These are phyloP conservation scores for Anastatus disparis DNA, from an alignment of 1,140 invertebrate genomes.

Conservation along the genomic window DNA sequence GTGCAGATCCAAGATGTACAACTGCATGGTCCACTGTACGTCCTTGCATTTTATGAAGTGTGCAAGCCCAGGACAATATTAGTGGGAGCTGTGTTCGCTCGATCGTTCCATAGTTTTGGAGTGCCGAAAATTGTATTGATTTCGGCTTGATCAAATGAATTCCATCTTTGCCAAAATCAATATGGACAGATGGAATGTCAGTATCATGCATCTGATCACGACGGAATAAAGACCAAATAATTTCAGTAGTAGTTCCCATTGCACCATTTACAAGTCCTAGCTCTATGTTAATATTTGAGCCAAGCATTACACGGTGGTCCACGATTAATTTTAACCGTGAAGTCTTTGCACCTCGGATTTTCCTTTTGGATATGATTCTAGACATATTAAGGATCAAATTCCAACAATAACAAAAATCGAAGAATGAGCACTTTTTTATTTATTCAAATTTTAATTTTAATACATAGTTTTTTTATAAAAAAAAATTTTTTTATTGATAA, in stretches of 20 bases:
- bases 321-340: too few relatives aligned
- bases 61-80: not conserved
- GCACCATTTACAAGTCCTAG: not conserved
- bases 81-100: not conserved
- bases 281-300: not conserved
- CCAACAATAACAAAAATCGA: too few relatives aligned
- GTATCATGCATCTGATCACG: not conserved
- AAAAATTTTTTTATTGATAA: too few relatives aligned
- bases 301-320: not conserved
- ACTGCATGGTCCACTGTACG: not conserved
- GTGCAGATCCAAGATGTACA: not conserved
- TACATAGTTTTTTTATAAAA: too few relatives aligned
- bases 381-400: too few relatives aligned
- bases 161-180: not conserved
- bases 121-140: not conserved
- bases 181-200: not conserved
- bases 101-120: not conserved
- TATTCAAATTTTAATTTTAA: too few relatives aligned
- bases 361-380: too few relatives aligned
- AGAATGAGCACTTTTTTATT: too few relatives aligned
- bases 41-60: not conserved
- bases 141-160: not conserved
- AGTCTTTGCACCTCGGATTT: too few relatives aligned
- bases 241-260: not conserved
- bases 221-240: not conserved